Evolutionary conservation across 2,113 vertebrate species (phyloP).

Genomic region (Phaethon lepturus): DNA sequence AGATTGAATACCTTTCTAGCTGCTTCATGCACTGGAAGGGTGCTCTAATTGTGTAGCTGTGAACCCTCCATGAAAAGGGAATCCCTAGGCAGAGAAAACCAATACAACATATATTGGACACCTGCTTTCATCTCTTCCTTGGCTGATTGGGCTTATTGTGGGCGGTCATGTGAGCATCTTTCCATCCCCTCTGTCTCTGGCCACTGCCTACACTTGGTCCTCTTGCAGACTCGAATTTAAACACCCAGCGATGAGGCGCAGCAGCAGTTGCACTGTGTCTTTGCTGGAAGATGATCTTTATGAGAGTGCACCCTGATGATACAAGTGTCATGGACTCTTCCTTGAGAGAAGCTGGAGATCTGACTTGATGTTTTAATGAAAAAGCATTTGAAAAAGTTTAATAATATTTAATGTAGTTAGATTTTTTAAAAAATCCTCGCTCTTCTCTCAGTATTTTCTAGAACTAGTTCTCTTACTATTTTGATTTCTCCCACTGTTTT

Average conservation of each 20-base stretch:
- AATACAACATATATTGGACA: neutral
- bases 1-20: neutral
- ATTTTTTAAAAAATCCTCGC: neutral
- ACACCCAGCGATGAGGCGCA: neutral
- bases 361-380: neutral
- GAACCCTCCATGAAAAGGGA: slow-evolving; percentile 25
- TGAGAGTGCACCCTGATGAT: neutral
- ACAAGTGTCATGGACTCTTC: neutral
- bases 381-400: neutral
- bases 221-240: neutral
- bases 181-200: neutral
- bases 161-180: neutral
- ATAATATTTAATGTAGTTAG: neutral
- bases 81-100: neutral
- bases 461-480: neutral
- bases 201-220: neutral
- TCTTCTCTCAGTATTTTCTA: neutral
- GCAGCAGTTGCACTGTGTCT: neutral
- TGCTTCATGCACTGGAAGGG: slow-evolving; percentile 29
- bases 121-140: neutral
- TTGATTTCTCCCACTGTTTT: neutral
- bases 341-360: neutral
- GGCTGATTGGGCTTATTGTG: neutral
- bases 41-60: slow-evolving; percentile 19
- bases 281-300: neutral